Conservation (phyloP, 1,140 invertebrate species). For the Pachypeltis micranthus region DNA sequence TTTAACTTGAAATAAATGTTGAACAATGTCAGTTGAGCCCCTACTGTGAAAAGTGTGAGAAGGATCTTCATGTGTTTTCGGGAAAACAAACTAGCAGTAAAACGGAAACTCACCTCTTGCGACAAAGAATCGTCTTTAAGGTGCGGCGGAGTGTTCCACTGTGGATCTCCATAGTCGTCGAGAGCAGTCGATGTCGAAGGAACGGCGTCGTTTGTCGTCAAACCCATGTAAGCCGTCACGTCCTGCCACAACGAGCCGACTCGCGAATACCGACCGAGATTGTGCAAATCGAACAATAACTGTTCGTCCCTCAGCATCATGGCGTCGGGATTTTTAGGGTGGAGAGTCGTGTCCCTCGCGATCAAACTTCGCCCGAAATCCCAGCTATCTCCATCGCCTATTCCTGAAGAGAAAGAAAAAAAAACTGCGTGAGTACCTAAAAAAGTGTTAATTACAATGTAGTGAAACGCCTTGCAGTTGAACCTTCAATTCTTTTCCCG, state of each 20-base stretch:
- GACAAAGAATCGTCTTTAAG: slow-evolving; percentile 9
- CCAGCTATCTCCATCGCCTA: slow-evolving; percentile 31
- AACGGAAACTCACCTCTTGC: slow-evolving; percentile 11
- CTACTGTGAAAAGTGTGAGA: no score
- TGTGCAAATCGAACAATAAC: slow-evolving; percentile 64
- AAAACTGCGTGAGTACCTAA: no score
- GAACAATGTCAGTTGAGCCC: no score
- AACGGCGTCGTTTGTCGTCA: slow-evolving; percentile 38
- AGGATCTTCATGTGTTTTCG: neutral
- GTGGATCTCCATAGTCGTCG: neutral
- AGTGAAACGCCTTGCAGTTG: no score
- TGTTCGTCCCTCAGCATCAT: slow-evolving; percentile 52
- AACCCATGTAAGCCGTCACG: slow-evolving; percentile 41
- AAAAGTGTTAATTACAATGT: no score
- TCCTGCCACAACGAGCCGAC: slow-evolving; percentile 35
- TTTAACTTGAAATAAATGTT: no score
- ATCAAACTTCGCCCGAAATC: slow-evolving; percentile 2
- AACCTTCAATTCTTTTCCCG: no score
- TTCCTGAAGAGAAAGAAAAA: neutral
- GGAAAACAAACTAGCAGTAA: neutral
- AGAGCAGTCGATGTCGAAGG: slow-evolving; percentile 15
- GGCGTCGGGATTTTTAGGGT: slow-evolving; percentile 63
- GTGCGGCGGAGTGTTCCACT: neutral
- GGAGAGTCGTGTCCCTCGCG: slow-evolving; percentile 34
- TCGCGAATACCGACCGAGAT: slow-evolving; percentile 45